Conservation (phyloP, 1,140 invertebrate species). For the Reticulitermes speratus region DNA sequence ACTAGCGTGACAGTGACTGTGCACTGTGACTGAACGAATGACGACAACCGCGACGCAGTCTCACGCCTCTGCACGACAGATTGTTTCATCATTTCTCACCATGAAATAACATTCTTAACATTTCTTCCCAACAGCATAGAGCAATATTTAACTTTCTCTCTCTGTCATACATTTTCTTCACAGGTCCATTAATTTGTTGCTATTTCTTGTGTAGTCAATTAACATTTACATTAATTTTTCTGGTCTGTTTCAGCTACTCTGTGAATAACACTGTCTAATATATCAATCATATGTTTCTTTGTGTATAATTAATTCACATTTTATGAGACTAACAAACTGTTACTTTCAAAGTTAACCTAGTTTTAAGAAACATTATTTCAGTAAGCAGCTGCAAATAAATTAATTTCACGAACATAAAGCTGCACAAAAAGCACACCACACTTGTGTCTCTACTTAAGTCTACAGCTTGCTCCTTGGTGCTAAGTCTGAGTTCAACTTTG, state of each 20-base stretch:
- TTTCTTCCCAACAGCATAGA: background rate
- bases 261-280: background rate
- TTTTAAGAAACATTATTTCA: background rate
- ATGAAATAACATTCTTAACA: background rate
- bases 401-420: too few relatives aligned
- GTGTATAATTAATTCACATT: background rate
- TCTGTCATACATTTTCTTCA: background rate
- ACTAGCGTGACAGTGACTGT: too few relatives aligned
- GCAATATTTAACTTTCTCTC: background rate
- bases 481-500: too few relatives aligned
- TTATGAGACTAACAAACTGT: background rate
- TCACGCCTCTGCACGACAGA: background rate
- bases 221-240: background rate
- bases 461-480: too few relatives aligned
- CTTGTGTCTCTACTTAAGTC: too few relatives aligned
- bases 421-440: too few relatives aligned
- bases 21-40: background rate
- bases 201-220: background rate
- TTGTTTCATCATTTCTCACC: background rate
- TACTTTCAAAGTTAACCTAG: background rate
- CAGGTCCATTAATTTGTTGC: background rate
- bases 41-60: background rate
- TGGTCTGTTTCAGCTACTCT: background rate
- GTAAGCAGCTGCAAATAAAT: too few relatives aligned
- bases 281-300: background rate